Conservation (phyloP, 1,140 invertebrate genomes). For the Bicyclus anynana region DNA sequence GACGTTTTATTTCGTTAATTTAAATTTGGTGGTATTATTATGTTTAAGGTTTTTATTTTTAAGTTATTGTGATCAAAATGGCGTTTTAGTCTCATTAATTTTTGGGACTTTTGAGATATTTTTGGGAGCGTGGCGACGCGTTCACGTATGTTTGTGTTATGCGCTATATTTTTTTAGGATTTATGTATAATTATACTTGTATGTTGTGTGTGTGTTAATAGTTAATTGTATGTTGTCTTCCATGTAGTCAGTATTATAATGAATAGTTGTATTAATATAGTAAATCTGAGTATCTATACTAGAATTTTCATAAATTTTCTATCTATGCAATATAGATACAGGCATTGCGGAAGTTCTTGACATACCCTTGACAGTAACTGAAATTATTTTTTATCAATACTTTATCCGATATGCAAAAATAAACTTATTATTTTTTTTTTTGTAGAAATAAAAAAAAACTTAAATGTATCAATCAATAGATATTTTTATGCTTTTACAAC, state of each 20-base stretch:
- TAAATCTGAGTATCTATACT: conserved; percentile 5
- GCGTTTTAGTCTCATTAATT: conserved; percentile 36
- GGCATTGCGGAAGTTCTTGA: no score
- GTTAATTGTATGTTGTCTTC: conserved; percentile 58
- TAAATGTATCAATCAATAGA: no score
- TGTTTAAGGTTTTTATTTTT: conserved; percentile 8
- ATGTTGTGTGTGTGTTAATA: conserved; percentile 24
- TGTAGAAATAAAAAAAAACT: no score
- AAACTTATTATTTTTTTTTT: no score
- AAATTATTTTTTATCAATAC: no score
- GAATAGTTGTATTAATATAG: background rate
- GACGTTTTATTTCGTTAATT: conserved; percentile 14
- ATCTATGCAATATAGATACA: no score
- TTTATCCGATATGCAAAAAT: no score
- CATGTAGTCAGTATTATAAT: conserved; percentile 27
- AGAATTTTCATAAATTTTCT: no score
- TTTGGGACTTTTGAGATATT: conserved; percentile 41
- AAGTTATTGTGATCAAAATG: conserved; percentile 15
- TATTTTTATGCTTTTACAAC: no score
- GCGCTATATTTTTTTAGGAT: conserved; percentile 50
- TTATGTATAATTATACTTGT: conserved; percentile 33
- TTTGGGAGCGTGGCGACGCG: conserved; percentile 63
- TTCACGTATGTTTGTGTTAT: conserved; percentile 66
- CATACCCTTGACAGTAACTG: no score
- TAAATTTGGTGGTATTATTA: conserved; percentile 3